Evolutionary conservation across 2,888 invertebrate genomes (phyloP).

Genomic region (Heliconius erato): DNA sequence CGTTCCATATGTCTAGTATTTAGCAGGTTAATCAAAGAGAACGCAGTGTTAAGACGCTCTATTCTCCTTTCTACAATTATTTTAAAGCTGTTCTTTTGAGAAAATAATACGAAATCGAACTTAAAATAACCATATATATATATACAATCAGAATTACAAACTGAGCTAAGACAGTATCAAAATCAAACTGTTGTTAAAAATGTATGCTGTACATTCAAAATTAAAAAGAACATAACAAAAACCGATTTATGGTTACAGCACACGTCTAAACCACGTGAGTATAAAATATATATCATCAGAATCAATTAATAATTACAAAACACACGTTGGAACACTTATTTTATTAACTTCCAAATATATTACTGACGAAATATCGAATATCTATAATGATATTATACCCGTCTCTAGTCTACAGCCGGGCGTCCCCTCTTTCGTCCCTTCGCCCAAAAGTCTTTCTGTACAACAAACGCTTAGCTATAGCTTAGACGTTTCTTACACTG

Average conservation of each 20-base stretch:
- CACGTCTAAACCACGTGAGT: neutral
- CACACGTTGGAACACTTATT: conserved; percentile 27
- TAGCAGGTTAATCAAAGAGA: neutral
- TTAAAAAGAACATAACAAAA: neutral
- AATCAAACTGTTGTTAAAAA: neutral
- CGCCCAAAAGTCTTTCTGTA: conserved; percentile 38
- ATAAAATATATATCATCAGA: neutral
- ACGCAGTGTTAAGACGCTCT: too few relatives aligned
- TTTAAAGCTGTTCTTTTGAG: neutral
- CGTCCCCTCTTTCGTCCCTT: conserved; percentile 50
- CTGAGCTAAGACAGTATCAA: neutral
- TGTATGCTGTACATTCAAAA: neutral
- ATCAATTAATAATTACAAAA: conserved; percentile 12
- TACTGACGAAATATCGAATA: conserved; percentile 41
- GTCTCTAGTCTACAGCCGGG: conserved; percentile 39
- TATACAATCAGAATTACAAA: neutral
- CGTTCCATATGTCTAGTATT: neutral
- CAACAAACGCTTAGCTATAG: conserved; percentile 34
- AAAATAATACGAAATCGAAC: neutral
- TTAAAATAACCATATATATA: neutral
- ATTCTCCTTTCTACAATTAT: too few relatives aligned
- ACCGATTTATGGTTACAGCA: neutral
- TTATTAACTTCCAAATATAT: conserved; percentile 33
- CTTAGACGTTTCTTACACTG: conserved; percentile 37
- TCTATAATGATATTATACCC: conserved; percentile 42